Evolutionary conservation across 2,888 invertebrate genomes (phyloP).

Genomic region (Leucania comma): DNA sequence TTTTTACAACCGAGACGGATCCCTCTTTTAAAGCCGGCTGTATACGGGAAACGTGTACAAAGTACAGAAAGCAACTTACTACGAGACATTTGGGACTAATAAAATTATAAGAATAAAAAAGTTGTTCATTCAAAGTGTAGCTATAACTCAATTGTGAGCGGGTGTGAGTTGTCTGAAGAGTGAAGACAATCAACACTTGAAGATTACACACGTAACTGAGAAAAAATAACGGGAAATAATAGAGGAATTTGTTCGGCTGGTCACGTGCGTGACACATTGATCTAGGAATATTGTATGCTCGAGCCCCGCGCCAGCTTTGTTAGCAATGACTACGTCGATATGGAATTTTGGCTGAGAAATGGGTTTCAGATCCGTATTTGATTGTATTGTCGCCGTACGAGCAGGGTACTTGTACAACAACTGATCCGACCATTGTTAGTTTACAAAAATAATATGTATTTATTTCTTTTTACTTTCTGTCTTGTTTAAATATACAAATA

Average conservation of each 20-base stretch:
- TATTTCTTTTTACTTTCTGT: not conserved
- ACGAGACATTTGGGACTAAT: constrained; percentile 53
- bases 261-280: constrained; percentile 68
- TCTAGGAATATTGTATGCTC: constrained; percentile 60
- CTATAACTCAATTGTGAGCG: constrained; percentile 47
- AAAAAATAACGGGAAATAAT: constrained; percentile 73
- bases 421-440: constrained; percentile 1
- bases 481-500: not conserved
- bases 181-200: constrained; percentile 72
- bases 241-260: constrained; percentile 60
- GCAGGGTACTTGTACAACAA: constrained; percentile 7
- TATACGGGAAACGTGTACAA: constrained; percentile 29
- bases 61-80: constrained; percentile 36
- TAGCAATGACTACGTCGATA: constrained; percentile 53
- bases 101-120: constrained; percentile 56
- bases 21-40: constrained; percentile 22
- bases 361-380: constrained; percentile 50
- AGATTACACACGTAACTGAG: constrained; percentile 79
- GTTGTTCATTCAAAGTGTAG: constrained; percentile 51
- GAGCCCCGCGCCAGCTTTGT: constrained; percentile 48
- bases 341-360: constrained; percentile 52
- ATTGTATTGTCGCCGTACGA: constrained; percentile 42
- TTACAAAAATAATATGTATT: not conserved
- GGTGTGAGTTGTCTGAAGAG: constrained; percentile 48
- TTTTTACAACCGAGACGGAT: constrained; percentile 49